Base-by-base conservation (phyloP, 2,797 vertebrate species). In the Rhynchotus rufescens region DNA sequence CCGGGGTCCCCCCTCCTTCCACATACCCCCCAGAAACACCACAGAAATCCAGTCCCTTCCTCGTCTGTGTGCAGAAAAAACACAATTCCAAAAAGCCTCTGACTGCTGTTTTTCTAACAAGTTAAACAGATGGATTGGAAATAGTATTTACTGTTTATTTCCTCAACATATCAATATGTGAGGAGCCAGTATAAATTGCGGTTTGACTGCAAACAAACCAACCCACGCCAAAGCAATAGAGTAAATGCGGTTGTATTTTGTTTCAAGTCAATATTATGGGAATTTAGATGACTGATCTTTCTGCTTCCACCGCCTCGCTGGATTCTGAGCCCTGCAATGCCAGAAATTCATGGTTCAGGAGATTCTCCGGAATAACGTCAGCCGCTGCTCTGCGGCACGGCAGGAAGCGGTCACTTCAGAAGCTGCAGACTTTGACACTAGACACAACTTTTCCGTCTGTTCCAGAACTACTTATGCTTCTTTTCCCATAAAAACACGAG, bases 81-180 rank as follows among this genome's bases (percentile, higher is more conserved):
- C 21, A 66, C 95, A 95, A 64, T 96, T 96, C 93, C 82, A 85
- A 86, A 96, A 96, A 97, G 96, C 96, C 96, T 97, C 96, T 97
- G 96, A 96, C 96, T 89, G 76, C 91, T 95, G 96, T 97, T 96
- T 96, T 95, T 95, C 89, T 96, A 96, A 95, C 96, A 96, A 97
- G 96, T 92, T 93, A 95, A 97, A 94, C 97, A 97, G 97, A 97
- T 98, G 97, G 97, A 96, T 97, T 96, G 97, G 97, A 97, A 97
- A 95, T 97, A 97, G 96, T 97, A 97, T 97, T 97, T 97, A 96
- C 95, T 97, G 97, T 97, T 98, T 98, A 97, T 98, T 97, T 97
- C 97, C 92, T 96, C 96, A 93, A 91, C 96, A 97, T 97, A 97
- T 97, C 97, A 97, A 96, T 97, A 97, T 97, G 96, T 96, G 97